Evolutionary conservation across 2,888 invertebrate species (phyloP).

Genomic region (Graphium colonna): DNA sequence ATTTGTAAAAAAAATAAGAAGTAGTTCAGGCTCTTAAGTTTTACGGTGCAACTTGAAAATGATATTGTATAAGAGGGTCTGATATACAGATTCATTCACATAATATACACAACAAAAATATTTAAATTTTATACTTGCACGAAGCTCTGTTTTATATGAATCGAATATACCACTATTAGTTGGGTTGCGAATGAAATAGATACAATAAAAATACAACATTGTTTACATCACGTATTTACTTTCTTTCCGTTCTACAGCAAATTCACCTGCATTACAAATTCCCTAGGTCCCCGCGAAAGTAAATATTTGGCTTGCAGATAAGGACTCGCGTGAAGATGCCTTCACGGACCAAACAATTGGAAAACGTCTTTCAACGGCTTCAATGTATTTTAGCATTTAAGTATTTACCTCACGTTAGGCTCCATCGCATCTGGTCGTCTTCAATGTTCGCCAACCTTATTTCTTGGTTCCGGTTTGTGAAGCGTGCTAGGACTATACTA

Average conservation of each 20-base stretch:
- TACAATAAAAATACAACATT: neutral
- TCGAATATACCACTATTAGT: no score
- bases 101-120: no score
- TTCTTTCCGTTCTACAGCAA: neutral
- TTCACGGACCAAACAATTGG: constrained; percentile 15
- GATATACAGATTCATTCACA: no score
- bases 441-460: neutral
- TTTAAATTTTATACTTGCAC: no score
- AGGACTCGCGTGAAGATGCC: constrained; percentile 5
- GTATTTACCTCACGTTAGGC: constrained; percentile 14
- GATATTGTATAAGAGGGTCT: no score
- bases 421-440: neutral
- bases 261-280: constrained; percentile 3
- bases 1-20: no score
- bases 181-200: no score
- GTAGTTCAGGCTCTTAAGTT: no score
- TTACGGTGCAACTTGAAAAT: no score
- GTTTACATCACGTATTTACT: neutral
- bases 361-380: constrained; percentile 11
- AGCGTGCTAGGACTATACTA: no score
- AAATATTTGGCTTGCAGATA: constrained; percentile 36
- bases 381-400: neutral
- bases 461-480: constrained; percentile 15
- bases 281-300: constrained; percentile 28
- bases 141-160: no score